Percentiles rank a stretch among this genome's conserved stretches.
phyloP scores from a whole-genome alignment of 2,113 vertebrate genomes.

The Rattus norvegicus region GRCr8 NC_086027.1:63650001-63650500 shows the following conservation, averaged over 20 bases:
- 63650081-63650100: not conserved
- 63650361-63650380: not conserved
- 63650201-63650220: not conserved
- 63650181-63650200: not conserved
- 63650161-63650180: too few species aligned
- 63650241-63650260: not conserved
- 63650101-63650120: not conserved
- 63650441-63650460: not conserved
- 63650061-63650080: not conserved
- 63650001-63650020: not conserved
- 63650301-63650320: not conserved
- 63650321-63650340: not conserved
- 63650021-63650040: not conserved
- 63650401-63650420: not conserved
- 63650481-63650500: not conserved
- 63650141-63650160: not conserved
- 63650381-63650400: not conserved
- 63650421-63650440: not conserved
- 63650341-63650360: not conserved
- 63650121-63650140: not conserved
- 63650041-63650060: not conserved
- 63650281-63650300: not conserved
- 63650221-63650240: not conserved
- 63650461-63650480: not conserved
- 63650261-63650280: not conserved